These are phyloP conservation scores for Pseudopipra pipra DNA, from an alignment of 2,113 vertebrate genomes.

Conservation along the genomic window DNA sequence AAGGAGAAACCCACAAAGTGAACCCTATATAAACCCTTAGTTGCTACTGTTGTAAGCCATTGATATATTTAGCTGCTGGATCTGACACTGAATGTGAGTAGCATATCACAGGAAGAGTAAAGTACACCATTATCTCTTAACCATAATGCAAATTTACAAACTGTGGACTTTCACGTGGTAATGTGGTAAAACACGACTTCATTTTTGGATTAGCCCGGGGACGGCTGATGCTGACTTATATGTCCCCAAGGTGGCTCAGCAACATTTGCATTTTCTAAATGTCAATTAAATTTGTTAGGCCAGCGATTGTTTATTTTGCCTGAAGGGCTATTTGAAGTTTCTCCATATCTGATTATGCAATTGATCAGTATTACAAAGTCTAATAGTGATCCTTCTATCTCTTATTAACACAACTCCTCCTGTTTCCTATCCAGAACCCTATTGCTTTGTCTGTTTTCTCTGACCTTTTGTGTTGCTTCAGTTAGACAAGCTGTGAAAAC, in stretches of 20 bases:
- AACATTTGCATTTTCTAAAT: not conserved
- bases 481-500: not conserved
- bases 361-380: not conserved
- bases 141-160: not conserved
- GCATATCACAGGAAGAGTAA: not conserved
- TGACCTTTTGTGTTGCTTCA: not conserved
- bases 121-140: not conserved
- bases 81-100: not conserved
- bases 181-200: not conserved
- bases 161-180: accelerated
- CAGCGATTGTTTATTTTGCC: not conserved
- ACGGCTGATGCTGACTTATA: not conserved
- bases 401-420: not conserved
- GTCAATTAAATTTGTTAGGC: not conserved
- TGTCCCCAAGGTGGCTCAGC: not conserved
- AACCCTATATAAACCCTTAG: slow-evolving; percentile 8
- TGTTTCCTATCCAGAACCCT: not conserved
- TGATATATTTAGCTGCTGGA: not conserved
- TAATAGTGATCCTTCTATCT: not conserved
- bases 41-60: not conserved
- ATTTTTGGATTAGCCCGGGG: not conserved
- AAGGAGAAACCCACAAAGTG: not conserved
- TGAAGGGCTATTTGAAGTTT: not conserved
- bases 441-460: not conserved
- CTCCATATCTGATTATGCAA: not conserved